Evolutionary conservation across 2,888 invertebrate species (phyloP).

Genomic region (Cantharis flavilabris): DNA sequence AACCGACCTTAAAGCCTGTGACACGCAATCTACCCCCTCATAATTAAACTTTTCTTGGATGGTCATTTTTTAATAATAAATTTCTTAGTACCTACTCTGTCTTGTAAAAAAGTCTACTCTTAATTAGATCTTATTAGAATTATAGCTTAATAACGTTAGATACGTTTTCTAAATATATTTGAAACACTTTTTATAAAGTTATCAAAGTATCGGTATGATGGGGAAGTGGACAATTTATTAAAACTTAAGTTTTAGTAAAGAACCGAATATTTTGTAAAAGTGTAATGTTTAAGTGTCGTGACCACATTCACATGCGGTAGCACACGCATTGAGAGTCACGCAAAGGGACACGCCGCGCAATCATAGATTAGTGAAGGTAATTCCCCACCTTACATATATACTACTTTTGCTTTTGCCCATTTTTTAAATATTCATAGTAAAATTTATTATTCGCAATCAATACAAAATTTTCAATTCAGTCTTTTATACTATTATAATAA

Average conservation of each 20-base stretch:
- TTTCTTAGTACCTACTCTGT: conserved; percentile 6
- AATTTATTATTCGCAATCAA: neutral
- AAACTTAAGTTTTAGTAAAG: conserved; percentile 33
- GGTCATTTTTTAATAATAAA: conserved; percentile 29
- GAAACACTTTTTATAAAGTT: conserved; percentile 5
- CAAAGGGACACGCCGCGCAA: conserved; percentile 45
- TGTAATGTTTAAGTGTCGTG: conserved; percentile 48
- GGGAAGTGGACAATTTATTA: conserved; percentile 39
- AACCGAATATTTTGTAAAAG: conserved; percentile 44
- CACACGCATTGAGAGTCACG: conserved; percentile 45
- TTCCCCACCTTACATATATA: conserved; percentile 31
- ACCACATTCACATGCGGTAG: conserved; percentile 41
- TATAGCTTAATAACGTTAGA: neutral
- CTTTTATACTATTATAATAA: too few relatives aligned
- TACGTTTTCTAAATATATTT: neutral
- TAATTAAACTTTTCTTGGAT: conserved; percentile 29
- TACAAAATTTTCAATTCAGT: neutral
- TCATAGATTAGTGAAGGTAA: conserved; percentile 46
- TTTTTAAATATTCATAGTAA: neutral
- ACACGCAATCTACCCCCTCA: conserved; percentile 38
- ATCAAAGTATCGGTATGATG: conserved; percentile 15
- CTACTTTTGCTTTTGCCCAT: neutral
- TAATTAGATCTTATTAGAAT: neutral
- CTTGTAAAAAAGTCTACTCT: conserved; percentile 4
- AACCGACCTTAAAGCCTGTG: conserved; percentile 36